A percentile compares a stretch with the other conserved stretches of the same genome.
Conservation (phyloP, 64 coral and sea anemone species). For the Cladopsammia gracilis region DNA sequence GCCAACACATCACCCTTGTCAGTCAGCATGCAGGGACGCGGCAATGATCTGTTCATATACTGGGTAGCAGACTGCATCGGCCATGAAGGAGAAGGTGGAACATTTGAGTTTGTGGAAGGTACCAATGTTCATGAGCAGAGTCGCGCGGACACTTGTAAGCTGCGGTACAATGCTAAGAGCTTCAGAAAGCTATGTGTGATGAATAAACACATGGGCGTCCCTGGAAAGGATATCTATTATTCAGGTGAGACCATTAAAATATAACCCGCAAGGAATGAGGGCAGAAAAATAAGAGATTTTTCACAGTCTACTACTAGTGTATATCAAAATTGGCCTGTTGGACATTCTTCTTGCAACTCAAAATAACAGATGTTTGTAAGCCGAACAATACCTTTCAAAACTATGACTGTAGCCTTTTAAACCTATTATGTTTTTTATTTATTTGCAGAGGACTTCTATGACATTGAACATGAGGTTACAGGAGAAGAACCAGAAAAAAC, state of each 20-base stretch:
- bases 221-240: constrained; percentile 91
- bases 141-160: constrained; percentile 93
- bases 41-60: constrained; percentile 94
- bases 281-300: too few species aligned
- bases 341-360: too few species aligned
- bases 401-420: neutral
- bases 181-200: constrained; percentile 91
- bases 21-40: constrained; percentile 90
- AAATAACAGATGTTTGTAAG: too few species aligned
- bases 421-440: neutral
- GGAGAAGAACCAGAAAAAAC: neutral
- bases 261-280: too few species aligned
- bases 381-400: neutral
- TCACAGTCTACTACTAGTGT: too few species aligned
- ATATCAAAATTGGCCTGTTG: too few species aligned
- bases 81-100: constrained; percentile 90
- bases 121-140: constrained; percentile 99
- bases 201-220: constrained; percentile 88
- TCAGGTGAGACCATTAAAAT: constrained; percentile 68
- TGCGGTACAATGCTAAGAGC: constrained; percentile 94
- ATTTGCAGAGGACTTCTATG: constrained; percentile 38
- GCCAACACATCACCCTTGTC: constrained; percentile 91
- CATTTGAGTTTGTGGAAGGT: constrained; percentile 96
- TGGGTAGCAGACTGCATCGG: constrained; percentile 96
- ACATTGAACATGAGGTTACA: constrained; percentile 45